phyloP scores from a whole-genome alignment of 2,888 invertebrate species.

The Aspidapion aeneum region DNA sequence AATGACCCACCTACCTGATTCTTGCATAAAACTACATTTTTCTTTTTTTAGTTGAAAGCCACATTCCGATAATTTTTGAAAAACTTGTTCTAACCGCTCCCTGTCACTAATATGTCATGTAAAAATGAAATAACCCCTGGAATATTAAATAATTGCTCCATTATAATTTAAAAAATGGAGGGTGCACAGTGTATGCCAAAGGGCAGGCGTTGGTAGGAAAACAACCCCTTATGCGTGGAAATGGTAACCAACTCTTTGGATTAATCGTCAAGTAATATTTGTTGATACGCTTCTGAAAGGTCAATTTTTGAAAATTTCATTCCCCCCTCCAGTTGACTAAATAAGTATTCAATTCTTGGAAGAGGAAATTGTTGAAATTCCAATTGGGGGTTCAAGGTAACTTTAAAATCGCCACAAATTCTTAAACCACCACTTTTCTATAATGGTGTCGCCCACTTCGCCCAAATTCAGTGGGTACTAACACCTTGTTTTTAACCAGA shows the following conservation, averaged over 20 bases:
- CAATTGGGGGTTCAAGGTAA: constrained; percentile 7
- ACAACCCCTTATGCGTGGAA: constrained; percentile 33
- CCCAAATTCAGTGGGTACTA: constrained; percentile 15
- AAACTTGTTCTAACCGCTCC: constrained; percentile 21
- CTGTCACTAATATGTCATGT: constrained; percentile 28
- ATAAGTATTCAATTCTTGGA: constrained; percentile 19
- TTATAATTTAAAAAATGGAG: constrained; percentile 35
- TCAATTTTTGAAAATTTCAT: too few species aligned
- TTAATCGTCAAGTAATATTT: constrained; percentile 16
- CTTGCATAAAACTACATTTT: constrained; percentile 31
- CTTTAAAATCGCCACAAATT: constrained; percentile 15
- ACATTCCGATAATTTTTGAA: constrained; percentile 15
- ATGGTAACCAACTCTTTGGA: constrained; percentile 26
- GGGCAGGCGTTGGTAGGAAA: constrained; percentile 30
- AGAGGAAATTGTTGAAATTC: constrained; percentile 13
- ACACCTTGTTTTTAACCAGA: constrained; percentile 14
- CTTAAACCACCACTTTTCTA: constrained; percentile 5
- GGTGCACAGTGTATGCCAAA: constrained; percentile 36
- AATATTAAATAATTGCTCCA: constrained; percentile 33
- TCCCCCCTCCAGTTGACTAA: constrained; percentile 16
- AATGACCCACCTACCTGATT: constrained; percentile 28
- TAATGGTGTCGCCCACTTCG: constrained; percentile 15
- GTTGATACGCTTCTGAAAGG: constrained; percentile 21
- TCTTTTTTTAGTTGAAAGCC: constrained; percentile 22
- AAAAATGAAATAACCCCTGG: constrained; percentile 17